These are phyloP conservation scores for Typhlichthys subterraneus DNA, from an alignment of 2,797 vertebrate species.

Conservation along the genomic window DNA sequence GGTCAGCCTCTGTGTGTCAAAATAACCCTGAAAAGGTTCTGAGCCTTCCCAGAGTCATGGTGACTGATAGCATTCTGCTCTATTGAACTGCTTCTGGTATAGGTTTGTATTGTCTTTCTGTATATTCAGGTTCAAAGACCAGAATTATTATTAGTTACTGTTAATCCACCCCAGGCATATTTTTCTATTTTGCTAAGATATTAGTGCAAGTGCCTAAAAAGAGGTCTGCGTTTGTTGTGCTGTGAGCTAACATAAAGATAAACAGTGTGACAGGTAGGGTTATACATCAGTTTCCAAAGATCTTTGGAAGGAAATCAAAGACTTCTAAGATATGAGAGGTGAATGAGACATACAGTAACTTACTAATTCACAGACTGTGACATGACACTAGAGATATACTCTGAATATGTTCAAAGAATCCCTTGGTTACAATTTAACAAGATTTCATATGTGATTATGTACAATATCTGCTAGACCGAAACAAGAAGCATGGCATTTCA, in stretches of 20 bases:
- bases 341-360: slow-evolving; percentile 20
- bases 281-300: slow-evolving; percentile 49
- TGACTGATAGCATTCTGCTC: slow-evolving; percentile 64
- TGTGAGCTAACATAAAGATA: slow-evolving; percentile 55
- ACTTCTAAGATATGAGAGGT: background rate
- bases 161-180: slow-evolving; percentile 57
- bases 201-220: slow-evolving; percentile 34
- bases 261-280: slow-evolving; percentile 57
- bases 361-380: slow-evolving; percentile 10
- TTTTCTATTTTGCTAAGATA: slow-evolving; percentile 68
- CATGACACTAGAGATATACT: background rate
- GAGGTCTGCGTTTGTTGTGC: slow-evolving; percentile 17
- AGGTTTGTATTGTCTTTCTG: slow-evolving; percentile 35
- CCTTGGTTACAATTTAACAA: too few relatives aligned
- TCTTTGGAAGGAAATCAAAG: slow-evolving; percentile 47
- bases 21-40: slow-evolving; percentile 63
- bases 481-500: too few relatives aligned
- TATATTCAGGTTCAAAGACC: slow-evolving; percentile 33
- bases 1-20: slow-evolving; percentile 23
- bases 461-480: too few relatives aligned
- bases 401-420: too few relatives aligned
- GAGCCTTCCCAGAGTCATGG: slow-evolving; percentile 65
- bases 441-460: too few relatives aligned
- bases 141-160: slow-evolving; percentile 59
- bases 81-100: slow-evolving; percentile 56